Conservation (phyloP, 2,888 invertebrate species). For the Saturnia japonica region DNA sequence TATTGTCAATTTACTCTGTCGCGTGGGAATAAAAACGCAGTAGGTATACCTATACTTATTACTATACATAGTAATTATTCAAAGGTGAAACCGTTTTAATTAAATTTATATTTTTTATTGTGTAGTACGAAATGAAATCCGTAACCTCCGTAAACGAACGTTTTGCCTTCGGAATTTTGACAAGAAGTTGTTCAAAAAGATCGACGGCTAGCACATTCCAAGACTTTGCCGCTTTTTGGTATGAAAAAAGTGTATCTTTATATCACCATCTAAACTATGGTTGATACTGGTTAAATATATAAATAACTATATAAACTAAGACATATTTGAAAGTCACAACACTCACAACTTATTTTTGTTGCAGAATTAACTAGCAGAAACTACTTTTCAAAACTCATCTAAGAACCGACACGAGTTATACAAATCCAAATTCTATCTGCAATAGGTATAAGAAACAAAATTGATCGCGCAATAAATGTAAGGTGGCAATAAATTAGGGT, state of each 20-base stretch:
- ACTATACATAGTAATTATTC: no score
- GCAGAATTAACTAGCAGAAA: not conserved
- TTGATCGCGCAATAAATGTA: constrained; percentile 32
- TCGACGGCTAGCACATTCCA: no score
- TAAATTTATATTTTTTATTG: no score
- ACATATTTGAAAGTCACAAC: not conserved
- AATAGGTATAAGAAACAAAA: constrained; percentile 15
- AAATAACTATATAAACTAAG: not conserved
- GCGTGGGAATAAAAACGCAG: no score
- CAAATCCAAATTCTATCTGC: constrained; percentile 6
- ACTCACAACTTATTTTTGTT: not conserved
- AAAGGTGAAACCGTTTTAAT: no score
- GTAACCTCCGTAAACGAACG: no score
- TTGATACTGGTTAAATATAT: not conserved
- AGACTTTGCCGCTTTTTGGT: not conserved
- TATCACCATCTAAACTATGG: no score
- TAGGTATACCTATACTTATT: no score
- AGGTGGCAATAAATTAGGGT: constrained; percentile 74
- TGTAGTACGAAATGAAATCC: no score
- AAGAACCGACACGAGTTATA: not conserved
- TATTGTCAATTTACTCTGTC: no score
- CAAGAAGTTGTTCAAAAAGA: no score
- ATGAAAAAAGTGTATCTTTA: not conserved
- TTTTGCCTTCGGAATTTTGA: no score
- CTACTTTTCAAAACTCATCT: not conserved